A percentile compares a stretch with the other conserved stretches of the same genome.
Conservation (phyloP, 2,113 vertebrate species). For the Tinamus guttatus region DNA sequence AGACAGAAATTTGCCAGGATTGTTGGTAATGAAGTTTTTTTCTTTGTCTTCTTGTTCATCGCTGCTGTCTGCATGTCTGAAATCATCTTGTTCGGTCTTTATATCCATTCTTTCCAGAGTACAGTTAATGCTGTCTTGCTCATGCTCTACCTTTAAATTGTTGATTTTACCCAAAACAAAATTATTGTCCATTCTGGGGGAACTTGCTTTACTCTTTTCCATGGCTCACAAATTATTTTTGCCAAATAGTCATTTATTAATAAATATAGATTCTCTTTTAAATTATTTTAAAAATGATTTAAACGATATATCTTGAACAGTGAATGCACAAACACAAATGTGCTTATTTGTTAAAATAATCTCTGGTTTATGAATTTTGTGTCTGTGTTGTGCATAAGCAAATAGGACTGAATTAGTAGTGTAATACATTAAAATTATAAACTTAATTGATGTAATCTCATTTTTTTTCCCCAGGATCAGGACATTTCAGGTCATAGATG, state of each 20-base stretch:
- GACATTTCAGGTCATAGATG: not conserved
- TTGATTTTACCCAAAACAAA: constrained; percentile 64
- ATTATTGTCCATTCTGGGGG: constrained; percentile 48
- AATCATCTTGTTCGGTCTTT: constrained; percentile 80
- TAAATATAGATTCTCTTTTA: not conserved
- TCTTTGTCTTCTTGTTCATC: constrained; percentile 81
- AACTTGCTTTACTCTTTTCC: constrained; percentile 50
- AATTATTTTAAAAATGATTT: constrained; percentile 37
- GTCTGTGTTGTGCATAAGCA: not conserved
- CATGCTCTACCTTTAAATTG: constrained; percentile 73
- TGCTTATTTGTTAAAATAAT: not conserved
- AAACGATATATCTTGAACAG: constrained; percentile 13
- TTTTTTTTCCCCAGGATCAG: not conserved
- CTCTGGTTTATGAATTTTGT: constrained; percentile 1
- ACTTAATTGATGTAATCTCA: constrained; percentile 15
- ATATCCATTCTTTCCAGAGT: constrained; percentile 74
- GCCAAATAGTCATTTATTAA: constrained; percentile 31
- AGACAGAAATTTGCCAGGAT: constrained; percentile 81
- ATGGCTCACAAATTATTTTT: constrained; percentile 55
- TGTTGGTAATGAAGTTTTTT: constrained; percentile 73
- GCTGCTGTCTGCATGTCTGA: constrained; percentile 77
- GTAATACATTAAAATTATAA: not conserved
- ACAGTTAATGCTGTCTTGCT: constrained; percentile 52
- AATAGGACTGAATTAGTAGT: not conserved
- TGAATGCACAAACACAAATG: constrained; percentile 16